Conservation (phyloP, 2,888 invertebrate species). For the Alviniconcha strummeri region DNA sequence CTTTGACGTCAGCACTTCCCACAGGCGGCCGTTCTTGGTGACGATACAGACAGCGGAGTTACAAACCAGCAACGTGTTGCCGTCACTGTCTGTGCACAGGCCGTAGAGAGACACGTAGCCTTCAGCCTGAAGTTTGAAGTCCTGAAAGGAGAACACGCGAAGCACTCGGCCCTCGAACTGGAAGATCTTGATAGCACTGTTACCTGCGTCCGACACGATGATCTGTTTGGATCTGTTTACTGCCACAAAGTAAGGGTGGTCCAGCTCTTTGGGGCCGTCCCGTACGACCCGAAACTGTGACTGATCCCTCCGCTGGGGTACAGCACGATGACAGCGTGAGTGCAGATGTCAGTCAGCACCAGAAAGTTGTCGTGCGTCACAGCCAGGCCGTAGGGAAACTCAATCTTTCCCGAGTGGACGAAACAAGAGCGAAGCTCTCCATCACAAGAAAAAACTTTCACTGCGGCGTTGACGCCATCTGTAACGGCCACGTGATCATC, state of each 20-base stretch:
- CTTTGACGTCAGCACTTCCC: conserved; percentile 65
- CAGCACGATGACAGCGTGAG: conserved; percentile 64
- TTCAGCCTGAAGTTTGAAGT: conserved; percentile 61
- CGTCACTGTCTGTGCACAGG: conserved; percentile 63
- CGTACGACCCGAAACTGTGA: conserved; percentile 65
- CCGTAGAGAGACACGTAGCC: conserved; percentile 64
- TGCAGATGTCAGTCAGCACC: conserved; percentile 66
- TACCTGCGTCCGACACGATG: conserved; percentile 68
- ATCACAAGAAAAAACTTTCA: conserved; percentile 62
- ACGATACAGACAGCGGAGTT: conserved; percentile 66
- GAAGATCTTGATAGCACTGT: conserved; percentile 68
- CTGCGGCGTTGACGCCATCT: conserved; percentile 67
- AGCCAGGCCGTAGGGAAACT: conserved; percentile 66
- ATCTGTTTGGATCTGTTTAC: conserved; percentile 65
- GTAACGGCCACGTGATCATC: conserved; percentile 65
- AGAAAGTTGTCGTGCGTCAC: conserved; percentile 58
- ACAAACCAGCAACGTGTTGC: conserved; percentile 66
- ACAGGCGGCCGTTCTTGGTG: conserved; percentile 67
- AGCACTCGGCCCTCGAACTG: conserved; percentile 64
- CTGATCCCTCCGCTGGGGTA: conserved; percentile 57
- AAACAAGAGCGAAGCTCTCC: conserved; percentile 57
- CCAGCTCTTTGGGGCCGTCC: conserved; percentile 61
- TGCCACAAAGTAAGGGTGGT: conserved; percentile 69
- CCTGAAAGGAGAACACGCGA: conserved; percentile 55
- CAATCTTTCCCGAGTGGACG: conserved; percentile 56